These are phyloP conservation scores for Bradypodion pumilum DNA, from an alignment of 2,797 vertebrate genomes.

Conservation along the genomic window DNA sequence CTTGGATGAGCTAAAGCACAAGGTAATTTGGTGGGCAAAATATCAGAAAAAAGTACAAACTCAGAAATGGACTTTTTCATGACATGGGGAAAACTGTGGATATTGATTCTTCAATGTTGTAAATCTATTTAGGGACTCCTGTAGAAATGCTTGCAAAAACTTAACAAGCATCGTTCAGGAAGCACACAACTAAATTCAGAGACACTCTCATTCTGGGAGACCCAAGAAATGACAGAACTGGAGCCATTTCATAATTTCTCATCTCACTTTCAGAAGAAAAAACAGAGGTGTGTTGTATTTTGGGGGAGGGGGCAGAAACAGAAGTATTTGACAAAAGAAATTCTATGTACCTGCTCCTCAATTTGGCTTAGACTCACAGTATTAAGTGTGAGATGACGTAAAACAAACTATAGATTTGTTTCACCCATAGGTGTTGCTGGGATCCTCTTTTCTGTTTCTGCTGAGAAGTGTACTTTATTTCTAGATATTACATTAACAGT, in stretches of 20 bases:
- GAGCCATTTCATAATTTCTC: neutral
- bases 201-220: neutral
- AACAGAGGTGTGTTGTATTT: neutral
- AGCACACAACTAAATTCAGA: neutral
- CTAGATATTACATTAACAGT: neutral
- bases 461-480: neutral
- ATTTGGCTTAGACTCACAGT: neutral
- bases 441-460: neutral
- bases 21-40: too few species aligned
- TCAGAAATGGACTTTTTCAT: too few species aligned
- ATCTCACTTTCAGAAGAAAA: neutral
- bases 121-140: neutral
- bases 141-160: neutral
- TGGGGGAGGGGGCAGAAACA: too few species aligned
- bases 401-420: conserved; percentile 1
- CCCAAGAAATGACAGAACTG: neutral
- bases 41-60: too few species aligned
- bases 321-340: neutral
- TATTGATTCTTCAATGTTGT: neutral
- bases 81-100: neutral
- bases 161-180: neutral
- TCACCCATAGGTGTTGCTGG: neutral
- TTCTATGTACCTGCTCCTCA: neutral
- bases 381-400: conserved; percentile 6
- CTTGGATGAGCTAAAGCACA: too few species aligned